Evolutionary conservation across 37 sponge, comb jelly and placozoan species (phyloP).

Genomic region (Diacarnus erythraeanus): DNA sequence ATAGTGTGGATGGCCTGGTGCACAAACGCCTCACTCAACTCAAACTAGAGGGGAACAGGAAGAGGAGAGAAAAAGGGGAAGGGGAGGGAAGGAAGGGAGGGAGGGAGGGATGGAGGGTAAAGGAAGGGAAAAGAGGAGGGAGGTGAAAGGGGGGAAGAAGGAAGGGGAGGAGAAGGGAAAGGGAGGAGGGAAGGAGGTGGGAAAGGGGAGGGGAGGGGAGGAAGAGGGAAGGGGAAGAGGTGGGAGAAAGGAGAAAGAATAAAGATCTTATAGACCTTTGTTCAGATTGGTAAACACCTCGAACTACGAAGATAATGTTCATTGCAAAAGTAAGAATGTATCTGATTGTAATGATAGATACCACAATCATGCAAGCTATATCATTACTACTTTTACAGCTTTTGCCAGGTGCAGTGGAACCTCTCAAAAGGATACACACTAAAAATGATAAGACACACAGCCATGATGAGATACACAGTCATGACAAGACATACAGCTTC

Average conservation of each 20-base stretch:
- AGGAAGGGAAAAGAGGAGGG: too few species aligned
- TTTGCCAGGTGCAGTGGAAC: too few species aligned
- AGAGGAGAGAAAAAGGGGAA: background rate
- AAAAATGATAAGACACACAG: too few species aligned
- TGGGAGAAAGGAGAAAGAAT: conserved; percentile 15
- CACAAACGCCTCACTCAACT: conserved; percentile 84
- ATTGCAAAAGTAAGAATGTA: too few species aligned
- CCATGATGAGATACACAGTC: too few species aligned
- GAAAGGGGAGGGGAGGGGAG: conserved; percentile 4
- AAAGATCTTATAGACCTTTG: too few species aligned
- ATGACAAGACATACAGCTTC: too few species aligned
- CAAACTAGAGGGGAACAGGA: conserved; percentile 31
- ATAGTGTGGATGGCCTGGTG: conserved; percentile 98
- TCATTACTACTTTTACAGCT: too few species aligned
- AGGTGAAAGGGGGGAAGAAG: conserved; percentile 12
- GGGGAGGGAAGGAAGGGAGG: background rate
- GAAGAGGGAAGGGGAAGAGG: background rate
- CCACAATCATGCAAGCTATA: too few species aligned
- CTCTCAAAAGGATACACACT: too few species aligned
- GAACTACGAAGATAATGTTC: background rate
- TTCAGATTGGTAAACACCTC: background rate
- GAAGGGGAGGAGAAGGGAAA: background rate
- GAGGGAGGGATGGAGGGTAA: background rate
- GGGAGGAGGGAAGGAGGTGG: background rate
- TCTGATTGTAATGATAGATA: too few species aligned